Evolutionary conservation across 2,113 vertebrate species (phyloP), one percentile per base, ranked within the genome.

Genomic region (Ancistrus triradiatus): DNA sequence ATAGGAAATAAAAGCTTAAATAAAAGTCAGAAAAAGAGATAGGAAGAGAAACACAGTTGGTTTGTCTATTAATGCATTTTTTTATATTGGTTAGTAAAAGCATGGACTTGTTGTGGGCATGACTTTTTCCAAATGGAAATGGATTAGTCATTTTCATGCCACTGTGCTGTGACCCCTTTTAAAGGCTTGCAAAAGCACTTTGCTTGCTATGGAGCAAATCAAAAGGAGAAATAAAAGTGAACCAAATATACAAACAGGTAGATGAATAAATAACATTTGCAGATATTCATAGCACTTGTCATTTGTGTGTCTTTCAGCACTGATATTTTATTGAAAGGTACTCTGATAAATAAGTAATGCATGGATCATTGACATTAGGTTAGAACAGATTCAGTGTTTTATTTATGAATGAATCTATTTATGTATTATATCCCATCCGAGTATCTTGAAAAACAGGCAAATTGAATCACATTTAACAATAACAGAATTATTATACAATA

Each of bases 121-220:
- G 19, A 40, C 13, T 66, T 66, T 44, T 55, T 18, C 27, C 33
- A 59, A 69, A 69, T 60, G 66, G 50, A 73, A 64, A 64, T 69
- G 66, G 59, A 55, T 56, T 69, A 35, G 63, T 65, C 31, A 51
- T 47, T 73, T 68, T 73, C 18, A 43, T 64, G 65, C 64, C 59
- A 55, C 53, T 18, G 55, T 56, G 40, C 35, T 21, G 31, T 15
- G 53, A 67, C 55, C 55, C 38, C 49, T 60, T 68, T 64, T 69
- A 73, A 73, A 73, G 49, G 71, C 66, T 69, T 19, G 14, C 51
- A 56, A 49, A 55, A 42, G 58, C 56, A 65, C 61, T 73, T 69
- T 65, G 59, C 64, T 56, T 19, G 38, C 46, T 33, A 60, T 60
- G 17, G 49, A 69, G 48, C 38, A 69, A 60, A 73, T 53, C n/a